phyloP scores from a whole-genome alignment of 2,888 invertebrate genomes.

The Meandrusa payeni region DNA sequence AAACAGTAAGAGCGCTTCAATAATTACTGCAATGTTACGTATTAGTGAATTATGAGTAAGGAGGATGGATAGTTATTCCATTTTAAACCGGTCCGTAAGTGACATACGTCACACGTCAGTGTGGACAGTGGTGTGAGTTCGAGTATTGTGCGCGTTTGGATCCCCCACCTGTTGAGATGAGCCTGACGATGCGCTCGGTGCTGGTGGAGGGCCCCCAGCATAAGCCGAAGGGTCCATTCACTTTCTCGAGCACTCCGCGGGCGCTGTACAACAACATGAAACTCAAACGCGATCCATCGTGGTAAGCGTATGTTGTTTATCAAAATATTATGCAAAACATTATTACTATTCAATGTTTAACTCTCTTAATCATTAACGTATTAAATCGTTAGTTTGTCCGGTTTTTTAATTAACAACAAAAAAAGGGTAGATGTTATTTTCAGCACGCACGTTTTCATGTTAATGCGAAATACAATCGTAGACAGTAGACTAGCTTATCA shows the following conservation, averaged over 20 bases:
- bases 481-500: too few species aligned
- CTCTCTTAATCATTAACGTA: too few species aligned
- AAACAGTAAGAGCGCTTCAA: constrained; percentile 10
- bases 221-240: constrained; percentile 69
- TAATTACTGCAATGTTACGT: constrained; percentile 14
- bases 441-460: too few species aligned
- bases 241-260: constrained; percentile 82
- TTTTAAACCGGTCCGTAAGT: constrained; percentile 10
- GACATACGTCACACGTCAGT: constrained; percentile 12
- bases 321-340: too few species aligned
- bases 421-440: too few species aligned
- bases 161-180: constrained; percentile 41
- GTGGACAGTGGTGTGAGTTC: constrained; percentile 15
- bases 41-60: constrained; percentile 9
- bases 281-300: constrained; percentile 65
- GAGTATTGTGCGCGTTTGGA: constrained; percentile 1
- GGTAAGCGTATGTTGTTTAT: too few species aligned
- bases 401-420: too few species aligned
- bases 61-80: constrained; percentile 16
- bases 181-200: constrained; percentile 62
- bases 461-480: too few species aligned
- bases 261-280: constrained; percentile 82
- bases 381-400: too few species aligned
- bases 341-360: too few species aligned
- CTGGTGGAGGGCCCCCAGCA: constrained; percentile 65